A percentile compares a stretch with the other conserved stretches of the same genome.
Evolutionary conservation across 2,797 vertebrate species (phyloP).

Genomic region (Tamandua tetradactyla): DNA sequence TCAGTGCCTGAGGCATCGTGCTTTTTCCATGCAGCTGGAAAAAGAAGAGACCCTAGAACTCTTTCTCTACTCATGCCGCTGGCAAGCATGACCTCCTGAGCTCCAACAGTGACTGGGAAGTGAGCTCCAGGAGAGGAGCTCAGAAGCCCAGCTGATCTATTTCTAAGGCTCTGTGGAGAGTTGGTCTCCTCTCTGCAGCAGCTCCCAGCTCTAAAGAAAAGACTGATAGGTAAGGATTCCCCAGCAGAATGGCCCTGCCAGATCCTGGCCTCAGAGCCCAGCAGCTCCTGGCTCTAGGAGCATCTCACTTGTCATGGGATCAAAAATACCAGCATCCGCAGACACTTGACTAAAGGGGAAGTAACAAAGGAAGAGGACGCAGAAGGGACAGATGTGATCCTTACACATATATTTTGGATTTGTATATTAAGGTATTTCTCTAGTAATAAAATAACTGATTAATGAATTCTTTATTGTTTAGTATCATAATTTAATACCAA

Average conservation of each 20-base stretch:
- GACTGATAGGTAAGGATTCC: background rate
- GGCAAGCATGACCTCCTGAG: background rate
- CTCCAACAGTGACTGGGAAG: background rate
- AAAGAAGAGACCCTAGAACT: background rate
- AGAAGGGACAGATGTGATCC: background rate
- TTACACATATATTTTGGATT: background rate
- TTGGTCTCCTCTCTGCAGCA: background rate
- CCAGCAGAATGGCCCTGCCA: background rate
- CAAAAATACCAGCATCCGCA: background rate
- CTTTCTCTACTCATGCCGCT: background rate
- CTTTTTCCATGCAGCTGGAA: background rate
- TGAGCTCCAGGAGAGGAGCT: background rate
- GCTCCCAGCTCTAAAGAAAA: background rate
- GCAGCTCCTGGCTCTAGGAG: background rate
- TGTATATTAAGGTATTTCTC: background rate
- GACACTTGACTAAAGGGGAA: background rate
- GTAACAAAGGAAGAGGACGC: background rate
- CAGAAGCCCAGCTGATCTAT: background rate
- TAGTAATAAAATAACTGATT: background rate
- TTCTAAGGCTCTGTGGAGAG: background rate
- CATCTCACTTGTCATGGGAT: background rate
- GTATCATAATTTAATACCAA: background rate
- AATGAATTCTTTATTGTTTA: background rate
- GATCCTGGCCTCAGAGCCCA: background rate
- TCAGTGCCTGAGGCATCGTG: background rate